phyloP scores from a whole-genome alignment of 2,888 invertebrate species.

The Hypomecis punctinalis region DNA sequence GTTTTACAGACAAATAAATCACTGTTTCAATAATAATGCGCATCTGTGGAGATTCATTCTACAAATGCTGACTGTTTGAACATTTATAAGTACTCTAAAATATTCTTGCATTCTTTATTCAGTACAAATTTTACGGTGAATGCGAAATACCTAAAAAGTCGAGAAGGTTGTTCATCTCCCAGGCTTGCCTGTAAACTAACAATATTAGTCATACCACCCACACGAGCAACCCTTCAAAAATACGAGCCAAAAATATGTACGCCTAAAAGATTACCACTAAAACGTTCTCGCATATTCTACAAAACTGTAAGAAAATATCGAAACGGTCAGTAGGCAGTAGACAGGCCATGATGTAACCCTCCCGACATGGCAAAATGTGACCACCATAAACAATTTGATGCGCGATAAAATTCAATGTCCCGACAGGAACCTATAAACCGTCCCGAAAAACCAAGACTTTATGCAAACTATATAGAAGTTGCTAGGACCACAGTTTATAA shows the following conservation, averaged over 20 bases:
- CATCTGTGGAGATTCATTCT: too few species aligned
- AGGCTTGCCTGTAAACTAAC: too few species aligned
- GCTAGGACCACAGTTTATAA: constrained; percentile 23
- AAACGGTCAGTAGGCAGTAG: constrained; percentile 11
- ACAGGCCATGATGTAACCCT: constrained; percentile 23
- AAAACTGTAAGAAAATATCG: constrained; percentile 2
- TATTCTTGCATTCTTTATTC: too few species aligned
- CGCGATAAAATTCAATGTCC: constrained; percentile 47
- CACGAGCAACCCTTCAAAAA: background rate
- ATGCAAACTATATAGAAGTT: constrained; percentile 43
- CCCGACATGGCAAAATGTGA: constrained; percentile 36
- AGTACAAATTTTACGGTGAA: too few species aligned
- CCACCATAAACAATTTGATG: constrained; percentile 46
- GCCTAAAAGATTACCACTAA: background rate
- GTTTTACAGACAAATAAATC: too few species aligned
- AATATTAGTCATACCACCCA: background rate
- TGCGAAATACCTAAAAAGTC: too few species aligned
- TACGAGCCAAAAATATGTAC: background rate
- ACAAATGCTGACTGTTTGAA: too few species aligned
- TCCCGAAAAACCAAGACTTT: constrained; percentile 43
- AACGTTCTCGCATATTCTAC: background rate
- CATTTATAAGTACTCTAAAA: too few species aligned
- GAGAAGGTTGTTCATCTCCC: too few species aligned
- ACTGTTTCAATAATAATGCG: too few species aligned
- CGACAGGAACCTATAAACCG: constrained; percentile 45